These are phyloP conservation scores for honey bee (Apis mellifera) DNA, from an alignment of 1,140 invertebrate species.

Conservation along the genomic window DNA sequence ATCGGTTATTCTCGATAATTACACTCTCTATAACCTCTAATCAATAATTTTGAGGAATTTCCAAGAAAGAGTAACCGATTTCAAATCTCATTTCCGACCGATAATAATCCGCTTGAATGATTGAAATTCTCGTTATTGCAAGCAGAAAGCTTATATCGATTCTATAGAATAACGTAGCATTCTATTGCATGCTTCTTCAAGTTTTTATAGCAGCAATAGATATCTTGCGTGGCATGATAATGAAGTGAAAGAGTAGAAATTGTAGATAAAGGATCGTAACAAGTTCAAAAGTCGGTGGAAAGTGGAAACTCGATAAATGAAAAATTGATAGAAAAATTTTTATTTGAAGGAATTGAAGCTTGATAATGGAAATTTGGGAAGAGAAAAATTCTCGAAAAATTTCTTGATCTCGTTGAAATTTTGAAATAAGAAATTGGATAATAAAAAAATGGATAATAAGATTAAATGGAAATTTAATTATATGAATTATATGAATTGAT, in stretches of 20 bases:
- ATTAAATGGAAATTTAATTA: too few relatives aligned
- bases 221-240: not conserved
- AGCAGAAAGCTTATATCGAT: constrained; percentile 21
- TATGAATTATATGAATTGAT: too few relatives aligned
- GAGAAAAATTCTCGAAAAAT: too few relatives aligned
- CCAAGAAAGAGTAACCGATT: too few relatives aligned
- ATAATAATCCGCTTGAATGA: constrained; percentile 16
- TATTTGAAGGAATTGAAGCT: too few relatives aligned
- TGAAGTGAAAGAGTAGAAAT: not conserved
- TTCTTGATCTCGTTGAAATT: too few relatives aligned
- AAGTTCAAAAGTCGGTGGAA: not conserved
- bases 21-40: not conserved
- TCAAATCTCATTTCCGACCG: constrained; percentile 1
- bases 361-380: too few relatives aligned
- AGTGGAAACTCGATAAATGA: not conserved
- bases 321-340: not conserved
- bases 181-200: not conserved
- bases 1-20: not conserved
- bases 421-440: too few relatives aligned
- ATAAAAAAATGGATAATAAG: too few relatives aligned
- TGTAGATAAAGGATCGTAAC: not conserved
- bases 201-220: not conserved
- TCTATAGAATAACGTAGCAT: not conserved
- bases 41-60: not conserved
- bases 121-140: constrained; percentile 3